Percentiles rank a stretch among this genome's conserved stretches.
These are phyloP conservation scores for Chlorodrepanis virens DNA, from an alignment of 2,113 vertebrate genomes.

Conservation along the genomic window DNA sequence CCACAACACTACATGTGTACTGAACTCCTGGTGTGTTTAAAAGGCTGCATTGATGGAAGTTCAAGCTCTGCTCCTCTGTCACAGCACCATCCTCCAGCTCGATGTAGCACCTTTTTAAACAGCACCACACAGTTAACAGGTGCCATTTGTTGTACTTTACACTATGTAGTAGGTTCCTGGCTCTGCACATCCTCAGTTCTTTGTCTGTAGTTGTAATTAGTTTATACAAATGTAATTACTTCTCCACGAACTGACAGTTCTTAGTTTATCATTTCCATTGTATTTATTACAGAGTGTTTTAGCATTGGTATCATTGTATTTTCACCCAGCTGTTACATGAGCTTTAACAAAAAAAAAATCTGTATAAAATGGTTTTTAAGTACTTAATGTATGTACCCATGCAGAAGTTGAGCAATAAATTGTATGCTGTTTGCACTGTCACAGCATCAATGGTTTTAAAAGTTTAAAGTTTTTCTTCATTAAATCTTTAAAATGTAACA, in stretches of 20 bases:
- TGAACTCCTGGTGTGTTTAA: constrained; percentile 64
- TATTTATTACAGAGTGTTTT: constrained; percentile 93
- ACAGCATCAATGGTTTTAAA: constrained; percentile 86
- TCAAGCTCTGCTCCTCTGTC: constrained; percentile 47
- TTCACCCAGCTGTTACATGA: constrained; percentile 89
- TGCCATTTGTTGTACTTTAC: constrained; percentile 63
- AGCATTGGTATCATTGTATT: constrained; percentile 82
- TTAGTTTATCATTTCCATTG: constrained; percentile 78
- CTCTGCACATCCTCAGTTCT: constrained; percentile 73
- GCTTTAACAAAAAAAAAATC: constrained; percentile 85
- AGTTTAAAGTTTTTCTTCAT: constrained; percentile 23
- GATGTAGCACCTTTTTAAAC: constrained; percentile 58
- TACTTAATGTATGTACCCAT: constrained; percentile 85
- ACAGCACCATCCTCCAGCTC: constrained; percentile 31
- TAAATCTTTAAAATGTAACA: background rate
- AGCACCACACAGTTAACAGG: constrained; percentile 49
- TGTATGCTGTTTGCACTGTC: constrained; percentile 88
- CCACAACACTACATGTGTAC: constrained; percentile 74
- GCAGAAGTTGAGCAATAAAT: constrained; percentile 94
- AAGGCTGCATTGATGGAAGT: constrained; percentile 59
- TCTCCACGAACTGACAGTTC: constrained; percentile 74
- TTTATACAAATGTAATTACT: constrained; percentile 74
- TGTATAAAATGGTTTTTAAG: constrained; percentile 83
- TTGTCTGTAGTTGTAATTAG: constrained; percentile 76
- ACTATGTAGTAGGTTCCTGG: constrained; percentile 59